Evolutionary conservation across 2,888 invertebrate genomes (phyloP), one percentile per base, ranked within the genome.

Genomic region (Nowickia ferox): DNA sequence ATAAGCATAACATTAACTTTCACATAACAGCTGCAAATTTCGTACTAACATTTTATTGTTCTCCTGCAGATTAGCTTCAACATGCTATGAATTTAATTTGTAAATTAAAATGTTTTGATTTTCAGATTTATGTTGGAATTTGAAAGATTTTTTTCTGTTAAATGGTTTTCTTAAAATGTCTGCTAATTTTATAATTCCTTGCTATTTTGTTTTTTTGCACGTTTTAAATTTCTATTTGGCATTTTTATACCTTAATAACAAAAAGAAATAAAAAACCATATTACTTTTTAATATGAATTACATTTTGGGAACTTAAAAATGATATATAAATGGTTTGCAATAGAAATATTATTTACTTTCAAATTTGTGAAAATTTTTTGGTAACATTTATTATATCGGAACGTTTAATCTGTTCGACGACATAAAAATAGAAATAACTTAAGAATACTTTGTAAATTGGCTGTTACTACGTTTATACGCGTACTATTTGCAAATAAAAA

Each of bases 81-180:
- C 53, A 42, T 48, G 55, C 46, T 71, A 79, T 55, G 46, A 82
- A 76, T 63, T 68, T 82, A 69, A 82, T 76, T 87, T 88, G 87
- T 85, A 86, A 82, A 86, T 76, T 68, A 17, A 76, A 74, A 80
- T 65, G 75, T 86, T 82, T 78, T 79, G 46, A 83, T 85, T 80
- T 83, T 83, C 85, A 81, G 74, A 75, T 17, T 84, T 75, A 59
- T 78, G 55, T 72, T 72, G 66, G 68, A 77, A 63, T 44, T 81
- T 57, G 11, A 30, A 59, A 78, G 5, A 81, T 84, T 71, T 84
- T 79, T 30, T 30, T 30, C 0, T 72, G 44, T 79, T 65, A 46
- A 55, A 69, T 61, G 61, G 59, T 51, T 59, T 68, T 68, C 59
- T 22, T 42, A n/a, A 48, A 53, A 10, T 42, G 17, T 51, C 69